Base-by-base conservation (phyloP, 2,888 invertebrate genomes). In the Punctoribates punctum region DNA sequence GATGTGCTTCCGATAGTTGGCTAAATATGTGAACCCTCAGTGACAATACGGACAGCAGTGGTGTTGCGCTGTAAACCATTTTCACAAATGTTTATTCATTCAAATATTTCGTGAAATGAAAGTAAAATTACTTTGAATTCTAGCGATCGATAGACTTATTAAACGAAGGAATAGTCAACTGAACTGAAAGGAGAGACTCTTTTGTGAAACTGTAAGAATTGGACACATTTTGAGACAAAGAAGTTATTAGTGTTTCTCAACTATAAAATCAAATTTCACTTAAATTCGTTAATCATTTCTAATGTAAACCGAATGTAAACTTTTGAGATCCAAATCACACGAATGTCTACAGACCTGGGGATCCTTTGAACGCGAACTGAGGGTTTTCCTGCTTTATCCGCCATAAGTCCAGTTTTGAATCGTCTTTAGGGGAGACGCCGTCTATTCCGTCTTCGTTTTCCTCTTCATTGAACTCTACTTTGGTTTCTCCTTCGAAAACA, bases 11-110 rank as follows among this genome's bases (percentile, higher is more conserved):
- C 78, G 48, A 51, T 75, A 80, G 25, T 80, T 80, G 2, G 79
- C 77, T n/a, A 79, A 57, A 65, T 80, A 80, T 3, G 79, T 74
- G 73, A 80, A 80, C 20, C 77, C 77, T 46, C 78, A 46, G 25
- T 70, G 70, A 73, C 80, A 80, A 48, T 77, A 76, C 1, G 79
- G 78, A 57, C 80, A 80, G 1, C 54, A 62, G 25, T 77, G 77
- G 25, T 73, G 73, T 76, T 76, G 76, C 1, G 76, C 73, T 72
- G 38, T 5, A 1, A 9, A 15, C 5, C 9, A 27, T 13, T 1
- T 1, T 1, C 42, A 42, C 42, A 42, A 13, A 42, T 9, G 42
- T 42, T 11, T n/a, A n/a, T 51, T 0, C 5, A n/a, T 51, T 51
- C n/a, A n/a, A 42, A 51, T 51, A 51, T 9, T 42, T 13, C 1